Percentiles rank a stretch among this genome's conserved stretches.
Evolutionary conservation across 2,113 vertebrate species (phyloP).

Genomic region (Tonatia bakeri): DNA sequence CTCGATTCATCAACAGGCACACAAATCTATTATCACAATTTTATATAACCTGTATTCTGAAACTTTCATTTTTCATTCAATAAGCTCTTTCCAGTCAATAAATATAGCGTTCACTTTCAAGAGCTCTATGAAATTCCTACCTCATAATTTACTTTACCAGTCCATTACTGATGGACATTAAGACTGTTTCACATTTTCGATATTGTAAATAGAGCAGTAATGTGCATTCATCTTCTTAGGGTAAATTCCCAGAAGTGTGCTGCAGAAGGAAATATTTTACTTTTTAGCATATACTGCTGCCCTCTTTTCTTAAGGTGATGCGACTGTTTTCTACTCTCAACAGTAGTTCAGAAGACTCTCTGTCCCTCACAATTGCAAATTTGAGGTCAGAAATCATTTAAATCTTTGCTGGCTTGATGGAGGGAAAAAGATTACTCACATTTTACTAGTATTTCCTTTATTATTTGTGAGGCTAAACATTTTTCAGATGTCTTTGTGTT

Average conservation of each 20-base stretch:
- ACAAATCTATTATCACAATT: background rate
- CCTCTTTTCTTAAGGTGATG: background rate
- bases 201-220: background rate
- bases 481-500: slow-evolving; percentile 27
- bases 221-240: background rate
- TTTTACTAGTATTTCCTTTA: slow-evolving; percentile 27
- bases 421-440: background rate
- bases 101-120: background rate
- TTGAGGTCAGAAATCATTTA: background rate
- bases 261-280: background rate
- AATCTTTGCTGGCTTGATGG: background rate
- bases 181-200: slow-evolving; percentile 15
- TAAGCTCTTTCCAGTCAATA: background rate
- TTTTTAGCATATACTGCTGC: background rate
- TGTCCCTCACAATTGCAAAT: background rate
- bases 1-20: background rate
- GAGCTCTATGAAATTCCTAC: background rate
- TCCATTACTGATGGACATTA: background rate
- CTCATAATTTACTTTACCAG: slow-evolving; percentile 31
- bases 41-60: background rate
- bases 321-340: background rate
- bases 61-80: slow-evolving; percentile 16
- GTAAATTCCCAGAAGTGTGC: background rate
- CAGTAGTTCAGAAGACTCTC: background rate
- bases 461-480: slow-evolving; percentile 9